Percentiles rank a stretch among this genome's conserved stretches.
These are phyloP conservation scores for Perithous albicinctus DNA, from an alignment of 2,888 invertebrate genomes.

Conservation along the genomic window DNA sequence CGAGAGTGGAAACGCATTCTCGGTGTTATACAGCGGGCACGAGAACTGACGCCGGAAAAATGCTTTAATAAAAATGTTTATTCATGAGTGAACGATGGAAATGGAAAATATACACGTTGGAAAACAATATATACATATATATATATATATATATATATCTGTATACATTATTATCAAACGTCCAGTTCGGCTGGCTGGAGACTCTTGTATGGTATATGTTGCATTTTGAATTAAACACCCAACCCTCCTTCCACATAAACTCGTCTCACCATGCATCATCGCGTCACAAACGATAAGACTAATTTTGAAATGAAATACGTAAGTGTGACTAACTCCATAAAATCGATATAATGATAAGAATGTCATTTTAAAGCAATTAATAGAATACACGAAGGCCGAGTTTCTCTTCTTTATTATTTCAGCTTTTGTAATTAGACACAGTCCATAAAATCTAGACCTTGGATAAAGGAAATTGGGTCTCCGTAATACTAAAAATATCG, in stretches of 20 bases:
- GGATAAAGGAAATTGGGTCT: neutral
- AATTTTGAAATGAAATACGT: conserved; percentile 8
- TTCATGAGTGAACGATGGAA: conserved; percentile 63
- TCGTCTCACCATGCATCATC: conserved; percentile 9
- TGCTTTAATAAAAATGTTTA: conserved; percentile 64
- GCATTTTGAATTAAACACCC: conserved; percentile 53
- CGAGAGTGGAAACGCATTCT: conserved; percentile 35
- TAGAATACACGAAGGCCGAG: conserved; percentile 6
- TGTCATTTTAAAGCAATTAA: conserved; percentile 46
- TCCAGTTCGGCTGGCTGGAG: conserved; percentile 48
- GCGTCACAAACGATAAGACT: conserved; percentile 34
- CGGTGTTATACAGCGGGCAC: conserved; percentile 22
- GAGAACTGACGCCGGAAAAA: conserved; percentile 34
- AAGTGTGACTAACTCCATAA: conserved; percentile 1
- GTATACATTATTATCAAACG: conserved; percentile 56
- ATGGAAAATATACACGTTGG: conserved; percentile 41
- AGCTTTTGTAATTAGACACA: neutral
- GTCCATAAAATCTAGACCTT: neutral
- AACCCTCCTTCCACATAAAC: conserved; percentile 3
- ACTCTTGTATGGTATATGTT: conserved; percentile 33
- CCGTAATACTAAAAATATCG: neutral
- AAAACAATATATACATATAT: too few relatives aligned
- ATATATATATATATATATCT: conserved; percentile 28
- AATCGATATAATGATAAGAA: conserved; percentile 36
- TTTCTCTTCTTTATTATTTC: neutral